These are phyloP conservation scores for Bucco capensis DNA, from an alignment of 2,113 vertebrate species.

Conservation along the genomic window DNA sequence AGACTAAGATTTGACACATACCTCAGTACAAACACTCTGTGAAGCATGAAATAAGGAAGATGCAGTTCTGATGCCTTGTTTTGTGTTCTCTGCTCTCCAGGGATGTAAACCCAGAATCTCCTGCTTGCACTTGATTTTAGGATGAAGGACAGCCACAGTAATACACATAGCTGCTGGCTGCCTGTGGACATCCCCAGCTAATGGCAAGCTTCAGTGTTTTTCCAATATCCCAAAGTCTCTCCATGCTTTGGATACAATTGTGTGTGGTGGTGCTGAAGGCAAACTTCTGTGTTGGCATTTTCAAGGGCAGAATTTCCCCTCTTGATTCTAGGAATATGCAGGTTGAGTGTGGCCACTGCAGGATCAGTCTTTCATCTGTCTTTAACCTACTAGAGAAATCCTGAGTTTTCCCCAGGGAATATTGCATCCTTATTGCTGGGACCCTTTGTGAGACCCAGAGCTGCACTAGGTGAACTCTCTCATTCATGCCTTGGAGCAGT, in stretches of 20 bases:
- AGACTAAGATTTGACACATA: background rate
- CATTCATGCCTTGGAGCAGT: fast-evolving
- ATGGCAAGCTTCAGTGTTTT: background rate
- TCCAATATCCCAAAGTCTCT: background rate
- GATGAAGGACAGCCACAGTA: background rate
- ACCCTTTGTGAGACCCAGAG: background rate
- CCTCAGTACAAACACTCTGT: background rate
- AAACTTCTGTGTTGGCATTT: background rate
- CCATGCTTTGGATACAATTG: background rate
- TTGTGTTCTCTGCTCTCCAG: background rate
- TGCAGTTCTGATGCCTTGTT: background rate
- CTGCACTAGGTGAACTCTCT: no score
- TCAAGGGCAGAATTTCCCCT: background rate
- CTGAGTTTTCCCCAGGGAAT: background rate
- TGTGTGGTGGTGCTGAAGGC: background rate
- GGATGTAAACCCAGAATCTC: background rate
- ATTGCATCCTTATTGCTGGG: background rate
- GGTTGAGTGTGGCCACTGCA: fast-evolving
- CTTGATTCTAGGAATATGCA: background rate
- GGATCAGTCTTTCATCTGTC: background rate
- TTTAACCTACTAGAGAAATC: background rate
- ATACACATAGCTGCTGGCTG: background rate
- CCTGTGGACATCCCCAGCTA: background rate
- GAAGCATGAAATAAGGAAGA: background rate
- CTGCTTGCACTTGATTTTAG: background rate